These are phyloP conservation scores for Spea hammondii DNA, from an alignment of 2,797 vertebrate genomes.

Conservation along the genomic window DNA sequence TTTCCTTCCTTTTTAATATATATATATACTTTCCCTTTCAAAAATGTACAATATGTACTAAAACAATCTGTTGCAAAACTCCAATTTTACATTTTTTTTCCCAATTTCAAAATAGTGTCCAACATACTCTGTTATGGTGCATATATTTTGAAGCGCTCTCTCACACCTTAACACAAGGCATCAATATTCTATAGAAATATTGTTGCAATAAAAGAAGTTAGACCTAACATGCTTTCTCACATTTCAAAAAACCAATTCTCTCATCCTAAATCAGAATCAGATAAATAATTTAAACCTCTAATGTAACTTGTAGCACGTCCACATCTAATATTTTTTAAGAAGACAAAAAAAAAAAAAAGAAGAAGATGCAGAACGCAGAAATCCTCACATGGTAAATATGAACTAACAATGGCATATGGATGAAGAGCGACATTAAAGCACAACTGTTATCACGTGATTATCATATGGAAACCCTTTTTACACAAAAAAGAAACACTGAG, in stretches of 20 bases:
- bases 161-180: conserved; percentile 77
- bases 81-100: conserved; percentile 72
- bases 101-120: conserved; percentile 71
- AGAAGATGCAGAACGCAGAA: conserved; percentile 68
- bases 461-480: too few species aligned
- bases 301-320: conserved; percentile 76
- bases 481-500: too few species aligned
- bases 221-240: conserved; percentile 80
- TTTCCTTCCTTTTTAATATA: conserved; percentile 53
- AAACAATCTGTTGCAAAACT: conserved; percentile 79
- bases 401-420: conserved; percentile 72
- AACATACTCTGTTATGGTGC: conserved; percentile 78
- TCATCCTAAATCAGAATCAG: conserved; percentile 62
- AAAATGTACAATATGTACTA: conserved; percentile 98
- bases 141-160: conserved; percentile 64
- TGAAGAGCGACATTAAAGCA: conserved; percentile 63
- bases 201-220: conserved; percentile 80
- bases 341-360: conserved; percentile 52
- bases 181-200: conserved; percentile 82
- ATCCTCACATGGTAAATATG: conserved; percentile 76
- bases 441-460: too few species aligned
- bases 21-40: conserved; percentile 86
- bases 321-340: conserved; percentile 72
- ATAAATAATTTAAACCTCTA: conserved; percentile 78
- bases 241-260: conserved; percentile 75